A percentile compares a stretch with the other conserved stretches of the same genome.
Evolutionary conservation across 2,113 vertebrate genomes (phyloP).

Genomic region (Stomatorhinus ivindoensis): DNA sequence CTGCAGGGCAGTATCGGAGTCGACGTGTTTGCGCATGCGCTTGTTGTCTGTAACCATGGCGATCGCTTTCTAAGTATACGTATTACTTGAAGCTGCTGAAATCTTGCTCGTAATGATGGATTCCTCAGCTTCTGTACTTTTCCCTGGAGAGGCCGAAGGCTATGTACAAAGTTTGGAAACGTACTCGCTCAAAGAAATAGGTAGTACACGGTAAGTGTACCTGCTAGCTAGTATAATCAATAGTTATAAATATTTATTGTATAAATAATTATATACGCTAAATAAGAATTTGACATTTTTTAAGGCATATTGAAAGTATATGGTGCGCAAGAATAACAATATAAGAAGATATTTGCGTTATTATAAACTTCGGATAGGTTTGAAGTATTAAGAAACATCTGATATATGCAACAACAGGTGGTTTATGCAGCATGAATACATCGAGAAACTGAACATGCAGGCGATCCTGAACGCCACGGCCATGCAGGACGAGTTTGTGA

Average conservation of each 20-base stretch:
- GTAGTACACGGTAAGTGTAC: constrained; percentile 56
- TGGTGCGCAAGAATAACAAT: neutral
- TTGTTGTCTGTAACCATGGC: constrained; percentile 47
- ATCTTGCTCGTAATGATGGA: constrained; percentile 29
- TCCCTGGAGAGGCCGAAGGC: constrained; percentile 66
- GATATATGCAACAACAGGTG: constrained; percentile 60
- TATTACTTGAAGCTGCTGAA: neutral
- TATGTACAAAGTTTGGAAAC: constrained; percentile 61
- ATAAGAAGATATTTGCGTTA: neutral
- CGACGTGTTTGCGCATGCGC: neutral
- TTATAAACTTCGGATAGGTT: neutral
- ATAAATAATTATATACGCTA: neutral
- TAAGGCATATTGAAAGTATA: neutral
- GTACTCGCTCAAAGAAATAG: constrained; percentile 65
- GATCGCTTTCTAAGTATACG: constrained; percentile 24
- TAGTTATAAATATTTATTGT: neutral
- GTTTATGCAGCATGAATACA: constrained; percentile 78
- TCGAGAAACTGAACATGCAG: constrained; percentile 93
- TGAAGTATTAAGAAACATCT: neutral
- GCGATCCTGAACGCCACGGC: constrained; percentile 73
- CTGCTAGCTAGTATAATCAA: neutral
- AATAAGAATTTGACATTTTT: neutral
- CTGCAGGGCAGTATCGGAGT: neutral
- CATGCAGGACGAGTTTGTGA: constrained; percentile 75
- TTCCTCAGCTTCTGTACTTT: constrained; percentile 37